These are phyloP conservation scores for Melanostigma gelatinosum DNA, from an alignment of 2,113 vertebrate genomes.

Conservation along the genomic window DNA sequence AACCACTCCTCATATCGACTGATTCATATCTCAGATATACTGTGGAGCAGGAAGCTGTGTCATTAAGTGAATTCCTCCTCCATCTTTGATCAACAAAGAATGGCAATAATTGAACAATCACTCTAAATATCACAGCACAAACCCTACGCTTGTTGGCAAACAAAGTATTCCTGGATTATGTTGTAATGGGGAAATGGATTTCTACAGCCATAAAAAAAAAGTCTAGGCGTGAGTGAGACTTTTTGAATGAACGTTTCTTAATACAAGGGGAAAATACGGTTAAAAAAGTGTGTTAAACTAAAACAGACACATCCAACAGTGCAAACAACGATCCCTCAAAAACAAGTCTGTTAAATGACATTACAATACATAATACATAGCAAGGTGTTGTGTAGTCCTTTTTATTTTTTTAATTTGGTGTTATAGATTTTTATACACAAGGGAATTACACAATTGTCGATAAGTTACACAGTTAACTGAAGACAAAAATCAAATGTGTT, in stretches of 20 bases:
- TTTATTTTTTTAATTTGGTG: neutral
- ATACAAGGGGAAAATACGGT: neutral
- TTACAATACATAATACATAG: neutral
- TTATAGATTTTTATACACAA: neutral
- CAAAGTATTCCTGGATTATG: neutral
- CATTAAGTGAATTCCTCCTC: neutral
- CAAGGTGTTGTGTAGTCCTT: constrained; percentile 8
- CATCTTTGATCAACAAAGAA: constrained; percentile 36
- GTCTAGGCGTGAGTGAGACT: neutral
- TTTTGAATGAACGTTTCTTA: neutral
- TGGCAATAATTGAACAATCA: constrained; percentile 34
- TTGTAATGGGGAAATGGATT: neutral
- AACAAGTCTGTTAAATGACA: constrained; percentile 29
- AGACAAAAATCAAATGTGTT: neutral
- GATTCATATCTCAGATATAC: constrained; percentile 47
- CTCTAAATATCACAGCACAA: constrained; percentile 16
- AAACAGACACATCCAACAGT: constrained; percentile 32
- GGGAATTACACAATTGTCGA: neutral
- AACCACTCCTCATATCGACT: constrained; percentile 66
- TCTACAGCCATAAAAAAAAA: neutral
- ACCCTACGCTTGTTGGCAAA: neutral
- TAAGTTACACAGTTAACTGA: no score
- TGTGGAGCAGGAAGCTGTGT: constrained; percentile 14
- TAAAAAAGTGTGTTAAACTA: constrained; percentile 32
- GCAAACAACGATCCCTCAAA: constrained; percentile 52